Evolutionary conservation across 2,797 vertebrate species (phyloP).

Genomic region (Knipowitschia caucasica): DNA sequence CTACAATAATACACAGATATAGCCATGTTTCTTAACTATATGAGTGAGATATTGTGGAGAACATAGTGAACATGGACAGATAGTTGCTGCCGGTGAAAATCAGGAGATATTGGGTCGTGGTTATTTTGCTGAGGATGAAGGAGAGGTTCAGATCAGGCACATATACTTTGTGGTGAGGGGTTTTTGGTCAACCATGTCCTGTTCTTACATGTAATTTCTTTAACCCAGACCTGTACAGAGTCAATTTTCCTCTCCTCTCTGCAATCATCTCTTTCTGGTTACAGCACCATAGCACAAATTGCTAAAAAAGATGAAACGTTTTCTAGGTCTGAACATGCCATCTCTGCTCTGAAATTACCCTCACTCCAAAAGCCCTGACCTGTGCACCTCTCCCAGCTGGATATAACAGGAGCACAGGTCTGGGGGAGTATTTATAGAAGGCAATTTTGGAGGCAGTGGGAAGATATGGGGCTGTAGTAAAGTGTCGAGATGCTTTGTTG

Average conservation of each 20-base stretch:
- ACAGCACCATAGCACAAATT: constrained; percentile 17
- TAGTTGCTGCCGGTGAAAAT: too few species aligned
- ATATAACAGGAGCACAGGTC: constrained; percentile 7
- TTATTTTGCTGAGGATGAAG: too few species aligned
- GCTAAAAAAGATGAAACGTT: constrained; percentile 51
- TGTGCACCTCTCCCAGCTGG: constrained; percentile 8
- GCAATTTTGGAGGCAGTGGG: neutral
- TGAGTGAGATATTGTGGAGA: too few species aligned
- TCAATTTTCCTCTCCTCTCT: constrained; percentile 19
- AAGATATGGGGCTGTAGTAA: constrained; percentile 12
- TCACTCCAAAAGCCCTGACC: constrained; percentile 20
- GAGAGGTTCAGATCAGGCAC: too few species aligned
- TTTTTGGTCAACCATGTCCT: neutral
- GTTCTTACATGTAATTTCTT: neutral
- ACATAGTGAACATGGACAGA: too few species aligned
- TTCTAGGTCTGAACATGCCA: constrained; percentile 20
- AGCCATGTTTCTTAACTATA: too few species aligned
- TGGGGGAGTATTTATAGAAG: constrained; percentile 38
- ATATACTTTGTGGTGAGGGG: neutral
- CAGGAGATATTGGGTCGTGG: too few species aligned
- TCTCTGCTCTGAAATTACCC: constrained; percentile 31
- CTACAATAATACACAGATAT: too few species aligned
- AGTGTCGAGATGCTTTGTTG: constrained; percentile 15
- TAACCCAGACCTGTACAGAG: neutral
- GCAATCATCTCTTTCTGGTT: constrained; percentile 22